Conservation (phyloP, 23 tunicate genomes). For the Styela clava region DNA sequence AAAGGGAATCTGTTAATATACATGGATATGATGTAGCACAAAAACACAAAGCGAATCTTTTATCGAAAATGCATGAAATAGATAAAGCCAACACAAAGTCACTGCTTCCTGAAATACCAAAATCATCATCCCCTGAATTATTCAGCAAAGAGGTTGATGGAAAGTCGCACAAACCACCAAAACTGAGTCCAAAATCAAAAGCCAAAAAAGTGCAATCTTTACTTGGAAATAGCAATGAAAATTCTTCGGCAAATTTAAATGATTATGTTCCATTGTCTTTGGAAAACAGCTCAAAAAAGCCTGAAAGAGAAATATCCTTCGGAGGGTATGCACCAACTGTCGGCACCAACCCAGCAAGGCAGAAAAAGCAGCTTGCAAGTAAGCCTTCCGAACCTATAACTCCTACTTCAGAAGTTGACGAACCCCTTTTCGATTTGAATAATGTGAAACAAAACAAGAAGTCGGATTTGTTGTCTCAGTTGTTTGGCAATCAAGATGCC, state of each 20-base stretch:
- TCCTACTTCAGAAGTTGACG: slow-evolving; percentile 49
- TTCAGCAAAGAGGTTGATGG: background rate
- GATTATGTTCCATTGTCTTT: background rate
- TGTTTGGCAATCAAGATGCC: slow-evolving; percentile 52
- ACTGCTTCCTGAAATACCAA: background rate
- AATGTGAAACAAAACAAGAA: slow-evolving; percentile 57
- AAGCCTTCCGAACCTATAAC: background rate
- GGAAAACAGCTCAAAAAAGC: background rate
- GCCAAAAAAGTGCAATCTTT: background rate
- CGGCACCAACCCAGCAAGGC: slow-evolving; percentile 42
- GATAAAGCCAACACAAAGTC: slow-evolving; percentile 4
- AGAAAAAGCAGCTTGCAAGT: slow-evolving; percentile 17
- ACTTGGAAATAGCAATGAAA: slow-evolving; percentile 9
- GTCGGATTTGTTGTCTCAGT: slow-evolving; percentile 43
- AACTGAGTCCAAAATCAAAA: background rate
- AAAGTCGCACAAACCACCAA: background rate
- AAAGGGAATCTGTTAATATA: background rate
- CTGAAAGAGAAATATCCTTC: slow-evolving; percentile 47
- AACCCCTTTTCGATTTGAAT: slow-evolving; percentile 67
- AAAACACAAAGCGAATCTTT: background rate
- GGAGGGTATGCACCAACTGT: slow-evolving; percentile 78
- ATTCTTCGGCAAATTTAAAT: background rate
- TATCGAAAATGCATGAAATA: background rate
- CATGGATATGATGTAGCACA: background rate
- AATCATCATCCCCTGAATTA: background rate